phyloP scores from a whole-genome alignment of 2,888 invertebrate species.

The Glaucopsyche alexis region DNA sequence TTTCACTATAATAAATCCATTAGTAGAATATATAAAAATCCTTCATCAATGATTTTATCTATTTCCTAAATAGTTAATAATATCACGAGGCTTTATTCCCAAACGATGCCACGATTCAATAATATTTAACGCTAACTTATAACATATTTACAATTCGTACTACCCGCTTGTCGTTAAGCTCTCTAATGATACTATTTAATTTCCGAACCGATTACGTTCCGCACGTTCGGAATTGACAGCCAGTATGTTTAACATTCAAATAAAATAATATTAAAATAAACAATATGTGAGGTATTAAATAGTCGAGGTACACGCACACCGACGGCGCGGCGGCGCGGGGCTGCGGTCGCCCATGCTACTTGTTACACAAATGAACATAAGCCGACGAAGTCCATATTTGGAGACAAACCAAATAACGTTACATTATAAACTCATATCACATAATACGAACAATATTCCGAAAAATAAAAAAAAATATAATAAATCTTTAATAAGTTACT shows the following conservation, averaged over 20 bases:
- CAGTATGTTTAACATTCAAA: conserved; percentile 67
- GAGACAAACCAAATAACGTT: conserved; percentile 61
- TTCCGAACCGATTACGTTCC: conserved; percentile 49
- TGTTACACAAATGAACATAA: conserved; percentile 45
- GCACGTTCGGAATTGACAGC: conserved; percentile 46
- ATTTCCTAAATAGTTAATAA: conserved; percentile 77
- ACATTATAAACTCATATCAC: conserved; percentile 71
- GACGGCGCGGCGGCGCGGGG: conserved; percentile 44
- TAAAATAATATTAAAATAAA: conserved; percentile 73
- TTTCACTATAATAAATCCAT: conserved; percentile 77
- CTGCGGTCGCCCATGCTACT: conserved; percentile 32
- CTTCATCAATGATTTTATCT: conserved; percentile 78
- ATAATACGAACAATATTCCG: conserved; percentile 69
- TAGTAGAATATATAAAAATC: conserved; percentile 80
- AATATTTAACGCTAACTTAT: conserved; percentile 65
- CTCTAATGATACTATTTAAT: conserved; percentile 56
- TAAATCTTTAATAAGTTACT: conserved; percentile 53
- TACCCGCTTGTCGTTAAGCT: conserved; percentile 75
- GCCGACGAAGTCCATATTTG: conserved; percentile 56
- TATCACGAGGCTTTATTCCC: conserved; percentile 77
- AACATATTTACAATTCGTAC: conserved; percentile 74
- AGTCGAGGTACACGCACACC: conserved; percentile 60
- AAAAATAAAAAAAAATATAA: conserved; percentile 51
- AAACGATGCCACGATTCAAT: conserved; percentile 70
- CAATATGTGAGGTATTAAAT: conserved; percentile 73